Percentiles rank a stretch among this genome's conserved stretches.
These are phyloP conservation scores for Minunthozetes semirufus DNA, from an alignment of 2,888 invertebrate genomes.

Conservation along the genomic window DNA sequence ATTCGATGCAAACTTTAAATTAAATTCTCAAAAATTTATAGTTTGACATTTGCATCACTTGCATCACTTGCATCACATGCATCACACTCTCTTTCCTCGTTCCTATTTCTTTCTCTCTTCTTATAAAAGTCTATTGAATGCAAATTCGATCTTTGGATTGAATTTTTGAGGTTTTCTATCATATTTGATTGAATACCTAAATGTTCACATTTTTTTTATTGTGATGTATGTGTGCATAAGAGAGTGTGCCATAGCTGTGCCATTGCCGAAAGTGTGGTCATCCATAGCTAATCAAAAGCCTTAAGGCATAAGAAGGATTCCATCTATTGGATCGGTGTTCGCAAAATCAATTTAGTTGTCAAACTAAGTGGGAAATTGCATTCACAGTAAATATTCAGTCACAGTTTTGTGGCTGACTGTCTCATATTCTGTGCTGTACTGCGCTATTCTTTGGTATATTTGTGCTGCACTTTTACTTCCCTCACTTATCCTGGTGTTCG, in stretches of 20 bases:
- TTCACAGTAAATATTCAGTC: conserved; percentile 40
- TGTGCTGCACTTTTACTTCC: not conserved
- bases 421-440: not conserved
- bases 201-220: not conserved
- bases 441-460: not conserved
- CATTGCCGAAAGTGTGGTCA: conserved; percentile 14
- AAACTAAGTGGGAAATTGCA: conserved; percentile 42
- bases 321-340: not conserved
- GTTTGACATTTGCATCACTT: too few relatives aligned
- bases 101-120: not conserved
- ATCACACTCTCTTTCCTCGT: too few relatives aligned
- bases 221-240: not conserved
- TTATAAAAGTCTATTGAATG: not conserved
- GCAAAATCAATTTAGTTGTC: conserved; percentile 42
- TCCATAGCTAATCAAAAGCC: conserved; percentile 28
- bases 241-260: not conserved
- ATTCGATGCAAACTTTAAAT: too few relatives aligned
- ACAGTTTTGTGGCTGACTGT: conserved; percentile 21
- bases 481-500: not conserved
- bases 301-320: conserved; percentile 14
- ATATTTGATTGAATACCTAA: conserved; percentile 21
- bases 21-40: too few relatives aligned
- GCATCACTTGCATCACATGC: too few relatives aligned
- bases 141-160: not conserved
- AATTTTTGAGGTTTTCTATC: not conserved